phyloP scores from a whole-genome alignment of 2,797 vertebrate genomes.

The Sardinella longiceps region DNA sequence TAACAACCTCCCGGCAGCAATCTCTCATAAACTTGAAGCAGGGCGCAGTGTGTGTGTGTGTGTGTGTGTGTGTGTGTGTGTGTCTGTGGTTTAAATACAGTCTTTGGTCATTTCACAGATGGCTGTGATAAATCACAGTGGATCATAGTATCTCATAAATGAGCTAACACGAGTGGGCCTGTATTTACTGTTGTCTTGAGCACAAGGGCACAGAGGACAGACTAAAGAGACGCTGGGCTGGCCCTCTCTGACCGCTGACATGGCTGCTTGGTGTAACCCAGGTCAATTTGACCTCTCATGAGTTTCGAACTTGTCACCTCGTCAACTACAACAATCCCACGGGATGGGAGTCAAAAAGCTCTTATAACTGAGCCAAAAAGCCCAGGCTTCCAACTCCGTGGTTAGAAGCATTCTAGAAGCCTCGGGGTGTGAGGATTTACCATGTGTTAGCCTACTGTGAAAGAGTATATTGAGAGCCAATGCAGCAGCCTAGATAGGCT shows the following conservation, averaged over 20 bases:
- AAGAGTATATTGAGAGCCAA: not conserved
- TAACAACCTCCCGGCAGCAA: not conserved
- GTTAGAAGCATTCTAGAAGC: too few relatives aligned
- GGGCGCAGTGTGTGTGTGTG: not conserved
- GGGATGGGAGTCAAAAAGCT: too few relatives aligned
- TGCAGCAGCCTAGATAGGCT: not conserved
- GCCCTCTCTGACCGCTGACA: not conserved
- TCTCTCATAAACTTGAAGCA: not conserved
- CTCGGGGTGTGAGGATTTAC: too few relatives aligned
- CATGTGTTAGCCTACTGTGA: not conserved
- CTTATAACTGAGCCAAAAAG: too few relatives aligned
- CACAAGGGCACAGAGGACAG: not conserved
- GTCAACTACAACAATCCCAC: too few relatives aligned
- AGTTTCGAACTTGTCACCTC: too few relatives aligned
- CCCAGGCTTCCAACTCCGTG: too few relatives aligned
- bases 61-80: not conserved
- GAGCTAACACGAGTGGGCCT: not conserved
- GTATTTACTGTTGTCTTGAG: not conserved
- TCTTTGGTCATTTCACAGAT: not conserved
- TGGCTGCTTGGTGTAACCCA: not conserved
- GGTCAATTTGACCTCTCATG: too few relatives aligned
- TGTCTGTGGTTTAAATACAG: not conserved
- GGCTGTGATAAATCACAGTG: slow-evolving; percentile 14
- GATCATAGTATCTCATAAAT: not conserved
- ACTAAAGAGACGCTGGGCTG: not conserved